A percentile compares a stretch with the other conserved stretches of the same genome.
phyloP scores from a whole-genome alignment of 53 echinoderm and acorn worm genomes.

The Hippasteria phrygiana region DNA sequence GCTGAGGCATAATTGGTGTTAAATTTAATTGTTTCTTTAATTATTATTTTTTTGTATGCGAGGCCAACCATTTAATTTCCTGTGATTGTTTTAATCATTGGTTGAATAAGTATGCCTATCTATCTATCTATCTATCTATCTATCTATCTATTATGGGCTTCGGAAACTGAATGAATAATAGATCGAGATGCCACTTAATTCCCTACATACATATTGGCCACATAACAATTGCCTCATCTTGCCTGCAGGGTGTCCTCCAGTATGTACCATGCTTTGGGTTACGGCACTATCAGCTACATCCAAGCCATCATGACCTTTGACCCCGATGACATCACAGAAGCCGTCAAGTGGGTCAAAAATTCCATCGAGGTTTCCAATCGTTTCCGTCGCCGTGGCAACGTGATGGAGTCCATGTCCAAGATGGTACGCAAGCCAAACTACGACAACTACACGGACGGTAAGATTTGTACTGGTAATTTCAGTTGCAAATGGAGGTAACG shows the following conservation, averaged over 20 bases:
- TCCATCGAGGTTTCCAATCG: slow-evolving; percentile 87
- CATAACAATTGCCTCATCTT: background rate
- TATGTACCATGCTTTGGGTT: slow-evolving; percentile 96
- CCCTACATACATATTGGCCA: background rate
- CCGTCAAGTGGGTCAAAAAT: slow-evolving; percentile 92
- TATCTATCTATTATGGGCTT: too few species aligned
- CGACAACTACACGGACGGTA: slow-evolving; percentile 92
- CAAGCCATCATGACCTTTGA: slow-evolving; percentile 99
- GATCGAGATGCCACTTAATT: too few species aligned
- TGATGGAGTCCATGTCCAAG: slow-evolving; percentile 84
- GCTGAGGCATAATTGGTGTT: too few species aligned
- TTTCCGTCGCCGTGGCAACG: slow-evolving; percentile 79
- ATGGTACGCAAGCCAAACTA: slow-evolving; percentile 91
- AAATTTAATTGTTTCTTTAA: too few species aligned
- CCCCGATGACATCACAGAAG: slow-evolving; percentile 92
- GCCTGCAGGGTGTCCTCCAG: slow-evolving; percentile 83
- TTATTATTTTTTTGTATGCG: too few species aligned
- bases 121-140: too few species aligned
- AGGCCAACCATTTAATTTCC: too few species aligned
- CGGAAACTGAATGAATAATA: too few species aligned
- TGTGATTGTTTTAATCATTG: too few species aligned
- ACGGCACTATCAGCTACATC: slow-evolving; percentile 92
- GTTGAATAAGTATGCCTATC: too few species aligned
- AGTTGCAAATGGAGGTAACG: too few species aligned
- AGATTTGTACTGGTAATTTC: background rate